phyloP scores from a whole-genome alignment of 2,797 vertebrate genomes.

The Xenopus petersii region DNA sequence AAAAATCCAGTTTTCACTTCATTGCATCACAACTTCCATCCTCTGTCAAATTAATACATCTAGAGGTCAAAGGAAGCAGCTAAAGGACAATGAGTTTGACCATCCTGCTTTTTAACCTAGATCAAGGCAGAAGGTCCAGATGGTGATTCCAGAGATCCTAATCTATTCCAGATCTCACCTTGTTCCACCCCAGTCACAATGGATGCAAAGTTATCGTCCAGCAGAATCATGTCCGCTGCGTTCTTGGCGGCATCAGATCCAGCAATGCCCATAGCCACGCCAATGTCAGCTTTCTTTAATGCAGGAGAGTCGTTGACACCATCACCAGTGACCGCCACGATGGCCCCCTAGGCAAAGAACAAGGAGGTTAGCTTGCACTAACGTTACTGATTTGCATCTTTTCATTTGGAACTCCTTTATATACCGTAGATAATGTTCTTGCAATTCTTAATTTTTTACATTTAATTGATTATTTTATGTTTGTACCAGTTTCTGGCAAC shows the following conservation, averaged over 20 bases:
- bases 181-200: conserved; percentile 85
- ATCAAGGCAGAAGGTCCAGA: background rate
- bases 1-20: no score
- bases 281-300: conserved; percentile 81
- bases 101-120: background rate
- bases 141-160: background rate
- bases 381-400: no score
- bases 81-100: no score
- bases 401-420: no score
- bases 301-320: conserved; percentile 83
- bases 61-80: background rate
- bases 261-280: conserved; percentile 81
- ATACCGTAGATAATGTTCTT: no score
- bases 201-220: conserved; percentile 82
- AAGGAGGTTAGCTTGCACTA: no score
- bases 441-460: background rate
- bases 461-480: background rate
- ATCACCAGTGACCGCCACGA: conserved; percentile 81
- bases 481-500: conserved; percentile 72
- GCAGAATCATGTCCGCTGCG: conserved; percentile 82
- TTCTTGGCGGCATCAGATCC: conserved; percentile 84
- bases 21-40: no score
- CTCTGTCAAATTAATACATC: no score
- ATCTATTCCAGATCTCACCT: conserved; percentile 56
- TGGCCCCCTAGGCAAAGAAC: conserved; percentile 66